These are phyloP conservation scores for Nymphalis c-album DNA, from an alignment of 2,888 invertebrate genomes.

Conservation along the genomic window DNA sequence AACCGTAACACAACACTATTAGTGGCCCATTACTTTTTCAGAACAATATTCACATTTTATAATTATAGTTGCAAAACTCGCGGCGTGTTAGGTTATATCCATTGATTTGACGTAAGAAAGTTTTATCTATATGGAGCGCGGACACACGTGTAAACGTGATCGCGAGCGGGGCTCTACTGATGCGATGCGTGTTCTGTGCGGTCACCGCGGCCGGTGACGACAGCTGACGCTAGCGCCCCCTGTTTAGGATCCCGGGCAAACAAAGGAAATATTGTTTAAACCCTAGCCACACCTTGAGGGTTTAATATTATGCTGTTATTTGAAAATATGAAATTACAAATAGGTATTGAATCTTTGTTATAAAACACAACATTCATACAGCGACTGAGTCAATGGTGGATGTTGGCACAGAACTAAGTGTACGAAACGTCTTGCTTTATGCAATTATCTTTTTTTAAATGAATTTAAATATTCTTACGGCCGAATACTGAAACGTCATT, in stretches of 20 bases:
- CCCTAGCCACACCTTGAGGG: conserved; percentile 9
- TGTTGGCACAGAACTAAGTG: too few species aligned
- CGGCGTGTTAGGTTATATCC: conserved; percentile 79
- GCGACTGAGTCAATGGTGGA: too few species aligned
- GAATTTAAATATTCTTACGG: too few species aligned
- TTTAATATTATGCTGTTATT: neutral
- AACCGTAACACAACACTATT: conserved; percentile 61
- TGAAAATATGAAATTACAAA: neutral
- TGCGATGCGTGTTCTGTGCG: conserved; percentile 44
- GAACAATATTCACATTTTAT: conserved; percentile 65
- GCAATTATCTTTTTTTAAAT: too few species aligned
- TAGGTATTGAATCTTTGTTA: too few species aligned
- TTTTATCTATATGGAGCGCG: conserved; percentile 55
- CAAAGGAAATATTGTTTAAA: conserved; percentile 24
- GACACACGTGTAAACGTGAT: conserved; percentile 50
- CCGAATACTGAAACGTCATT: too few species aligned
- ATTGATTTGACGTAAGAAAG: conserved; percentile 81
- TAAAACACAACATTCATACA: too few species aligned
- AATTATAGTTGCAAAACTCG: conserved; percentile 49
- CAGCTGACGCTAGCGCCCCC: conserved; percentile 18
- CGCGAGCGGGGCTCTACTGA: conserved; percentile 36
- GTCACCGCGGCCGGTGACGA: conserved; percentile 47
- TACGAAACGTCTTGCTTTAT: too few species aligned
- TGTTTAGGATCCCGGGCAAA: conserved; percentile 13
- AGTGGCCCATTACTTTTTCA: conserved; percentile 54